Conservation (phyloP, 2,113 vertebrate genomes). For the Nanger granti region DNA sequence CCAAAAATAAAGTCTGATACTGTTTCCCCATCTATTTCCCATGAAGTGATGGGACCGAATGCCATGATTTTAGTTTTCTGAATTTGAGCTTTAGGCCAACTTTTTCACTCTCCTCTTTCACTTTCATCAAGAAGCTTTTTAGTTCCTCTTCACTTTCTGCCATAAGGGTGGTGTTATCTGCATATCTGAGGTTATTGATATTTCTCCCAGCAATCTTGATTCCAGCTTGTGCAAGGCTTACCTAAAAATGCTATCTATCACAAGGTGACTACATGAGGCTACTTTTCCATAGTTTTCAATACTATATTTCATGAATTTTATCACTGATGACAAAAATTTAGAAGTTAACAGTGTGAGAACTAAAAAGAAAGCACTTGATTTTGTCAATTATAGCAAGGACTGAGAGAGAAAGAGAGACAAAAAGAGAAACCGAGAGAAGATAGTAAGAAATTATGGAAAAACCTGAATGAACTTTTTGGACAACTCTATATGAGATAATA, state of each 20-base stretch:
- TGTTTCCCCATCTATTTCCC: too few species aligned
- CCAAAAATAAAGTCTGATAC: too few species aligned
- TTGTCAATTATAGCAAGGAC: neutral
- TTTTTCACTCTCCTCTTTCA: too few species aligned
- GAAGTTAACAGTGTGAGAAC: neutral
- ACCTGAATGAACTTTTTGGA: neutral
- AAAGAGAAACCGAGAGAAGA: neutral
- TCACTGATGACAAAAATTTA: neutral
- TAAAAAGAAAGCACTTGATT: neutral
- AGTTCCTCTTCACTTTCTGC: too few species aligned
- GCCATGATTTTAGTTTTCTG: too few species aligned
- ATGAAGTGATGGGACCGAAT: too few species aligned
- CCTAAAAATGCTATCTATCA: neutral
- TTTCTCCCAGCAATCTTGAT: too few species aligned
- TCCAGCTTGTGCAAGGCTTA: neutral
- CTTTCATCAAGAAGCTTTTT: too few species aligned
- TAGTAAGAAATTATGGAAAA: neutral
- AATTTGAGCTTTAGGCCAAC: too few species aligned
- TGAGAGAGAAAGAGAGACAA: neutral
- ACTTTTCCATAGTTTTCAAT: neutral
- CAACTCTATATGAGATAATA: neutral
- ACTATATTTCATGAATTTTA: neutral
- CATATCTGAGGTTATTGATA: too few species aligned
- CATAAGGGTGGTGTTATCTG: too few species aligned
- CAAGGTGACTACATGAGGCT: neutral